Percentiles rank a stretch among this genome's conserved stretches.
Evolutionary conservation across 2,888 invertebrate species (phyloP).

Genomic region (Acanthosepion lycidas): DNA sequence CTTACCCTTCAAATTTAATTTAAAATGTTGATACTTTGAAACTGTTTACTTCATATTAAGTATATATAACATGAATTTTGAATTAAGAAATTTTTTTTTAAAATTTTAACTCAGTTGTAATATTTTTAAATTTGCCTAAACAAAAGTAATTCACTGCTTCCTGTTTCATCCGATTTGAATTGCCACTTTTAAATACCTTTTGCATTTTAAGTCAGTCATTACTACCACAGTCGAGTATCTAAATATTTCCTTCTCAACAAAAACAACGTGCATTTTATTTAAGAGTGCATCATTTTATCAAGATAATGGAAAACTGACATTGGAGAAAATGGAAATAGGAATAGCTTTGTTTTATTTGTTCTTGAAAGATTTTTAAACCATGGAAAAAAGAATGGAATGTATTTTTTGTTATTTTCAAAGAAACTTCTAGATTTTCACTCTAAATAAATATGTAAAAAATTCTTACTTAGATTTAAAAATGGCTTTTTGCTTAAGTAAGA

Average conservation of each 20-base stretch:
- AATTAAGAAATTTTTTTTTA: not conserved
- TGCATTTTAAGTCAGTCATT: not conserved
- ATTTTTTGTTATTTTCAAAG: not conserved
- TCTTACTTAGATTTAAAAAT: not conserved
- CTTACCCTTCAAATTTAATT: too few relatives aligned
- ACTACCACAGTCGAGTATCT: not conserved
- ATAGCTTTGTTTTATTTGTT: not conserved
- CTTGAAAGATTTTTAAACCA: not conserved
- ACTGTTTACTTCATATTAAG: too few relatives aligned
- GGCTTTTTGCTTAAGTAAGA: too few relatives aligned
- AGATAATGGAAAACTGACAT: not conserved
- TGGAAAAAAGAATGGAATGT: not conserved
- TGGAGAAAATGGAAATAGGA: not conserved
- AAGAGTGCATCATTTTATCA: not conserved
- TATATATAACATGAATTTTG: too few relatives aligned
- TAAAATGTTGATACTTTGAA: too few relatives aligned
- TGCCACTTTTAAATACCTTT: not conserved
- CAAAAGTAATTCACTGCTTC: not conserved
- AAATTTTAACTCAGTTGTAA: not conserved
- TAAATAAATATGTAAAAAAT: not conserved
- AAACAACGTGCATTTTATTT: not conserved
- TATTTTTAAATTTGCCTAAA: not conserved
- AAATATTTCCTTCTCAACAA: not conserved
- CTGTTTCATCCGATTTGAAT: not conserved
- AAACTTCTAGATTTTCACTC: not conserved